phyloP scores from a whole-genome alignment of 2,888 invertebrate genomes.

The Phengaris arion region DNA sequence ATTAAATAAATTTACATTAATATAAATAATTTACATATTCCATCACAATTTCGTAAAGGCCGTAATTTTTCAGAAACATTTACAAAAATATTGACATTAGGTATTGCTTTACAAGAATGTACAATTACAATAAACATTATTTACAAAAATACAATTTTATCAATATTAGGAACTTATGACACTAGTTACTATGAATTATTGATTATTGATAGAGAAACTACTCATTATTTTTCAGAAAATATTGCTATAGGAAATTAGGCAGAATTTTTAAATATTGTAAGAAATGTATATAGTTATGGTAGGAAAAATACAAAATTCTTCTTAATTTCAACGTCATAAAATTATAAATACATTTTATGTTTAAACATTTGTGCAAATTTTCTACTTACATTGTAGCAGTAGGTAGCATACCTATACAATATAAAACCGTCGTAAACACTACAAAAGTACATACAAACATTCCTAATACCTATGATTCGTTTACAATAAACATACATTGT shows the following conservation, averaged over 20 bases:
- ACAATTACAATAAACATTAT: constrained; percentile 4
- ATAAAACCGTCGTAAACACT: not conserved
- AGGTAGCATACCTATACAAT: not conserved
- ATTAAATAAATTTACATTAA: constrained; percentile 35
- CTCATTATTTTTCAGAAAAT: not conserved
- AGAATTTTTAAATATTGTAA: not conserved
- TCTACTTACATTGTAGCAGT: constrained; percentile 5
- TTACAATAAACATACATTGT: constrained; percentile 20
- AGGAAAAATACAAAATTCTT: not conserved
- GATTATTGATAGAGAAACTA: not conserved
- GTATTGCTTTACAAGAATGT: constrained; percentile 18
- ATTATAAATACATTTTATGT: not conserved
- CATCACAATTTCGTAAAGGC: constrained; percentile 66
- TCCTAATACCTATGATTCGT: constrained; percentile 15
- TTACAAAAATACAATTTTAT: constrained; percentile 22
- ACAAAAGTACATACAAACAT: constrained; percentile 8
- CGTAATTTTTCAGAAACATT: constrained; percentile 8
- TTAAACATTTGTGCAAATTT: not conserved
- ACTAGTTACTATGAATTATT: not conserved
- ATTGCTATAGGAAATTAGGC: not conserved
- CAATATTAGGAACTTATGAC: constrained; percentile 25
- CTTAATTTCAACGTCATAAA: not conserved
- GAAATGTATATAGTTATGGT: not conserved
- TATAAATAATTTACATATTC: constrained; percentile 58
- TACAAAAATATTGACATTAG: constrained; percentile 5